Evolutionary conservation across 2,888 invertebrate species (phyloP).

Genomic region (Amphiduros pacificus): DNA sequence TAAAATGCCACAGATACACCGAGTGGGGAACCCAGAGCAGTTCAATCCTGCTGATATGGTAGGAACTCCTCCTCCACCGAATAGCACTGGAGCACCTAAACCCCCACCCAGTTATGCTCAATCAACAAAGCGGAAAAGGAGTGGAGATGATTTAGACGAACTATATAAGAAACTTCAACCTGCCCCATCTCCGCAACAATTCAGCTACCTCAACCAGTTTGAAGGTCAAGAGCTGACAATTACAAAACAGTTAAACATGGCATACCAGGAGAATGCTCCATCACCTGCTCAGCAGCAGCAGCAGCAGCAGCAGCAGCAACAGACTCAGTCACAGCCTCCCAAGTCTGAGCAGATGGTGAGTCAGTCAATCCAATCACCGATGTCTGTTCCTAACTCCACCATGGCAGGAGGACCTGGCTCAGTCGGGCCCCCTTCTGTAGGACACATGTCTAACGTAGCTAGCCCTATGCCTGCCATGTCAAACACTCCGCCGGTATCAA

Average conservation of each 20-base stretch:
- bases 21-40: constrained; percentile 56
- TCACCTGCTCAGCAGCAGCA: constrained; percentile 20
- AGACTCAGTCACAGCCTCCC: background rate
- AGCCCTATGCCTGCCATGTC: constrained; percentile 41
- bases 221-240: constrained; percentile 95
- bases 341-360: background rate
- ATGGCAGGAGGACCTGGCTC: background rate
- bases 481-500: constrained; percentile 5
- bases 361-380: background rate
- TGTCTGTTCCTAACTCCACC: background rate
- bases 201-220: constrained; percentile 91
- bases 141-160: constrained; percentile 67
- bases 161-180: constrained; percentile 70
- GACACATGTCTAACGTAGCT: constrained; percentile 31
- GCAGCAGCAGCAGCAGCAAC: constrained; percentile 32
- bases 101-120: constrained; percentile 59
- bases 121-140: constrained; percentile 42
- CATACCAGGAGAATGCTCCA: constrained; percentile 59
- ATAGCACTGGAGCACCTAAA: constrained; percentile 36
- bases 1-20: constrained; percentile 39
- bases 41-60: constrained; percentile 44
- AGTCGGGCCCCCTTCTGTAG: background rate
- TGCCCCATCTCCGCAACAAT: constrained; percentile 94
- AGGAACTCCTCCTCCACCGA: constrained; percentile 26
- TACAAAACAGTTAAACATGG: constrained; percentile 92